These are phyloP conservation scores for Sinhomidia bicolor DNA, from an alignment of 2,888 invertebrate species.

Conservation along the genomic window DNA sequence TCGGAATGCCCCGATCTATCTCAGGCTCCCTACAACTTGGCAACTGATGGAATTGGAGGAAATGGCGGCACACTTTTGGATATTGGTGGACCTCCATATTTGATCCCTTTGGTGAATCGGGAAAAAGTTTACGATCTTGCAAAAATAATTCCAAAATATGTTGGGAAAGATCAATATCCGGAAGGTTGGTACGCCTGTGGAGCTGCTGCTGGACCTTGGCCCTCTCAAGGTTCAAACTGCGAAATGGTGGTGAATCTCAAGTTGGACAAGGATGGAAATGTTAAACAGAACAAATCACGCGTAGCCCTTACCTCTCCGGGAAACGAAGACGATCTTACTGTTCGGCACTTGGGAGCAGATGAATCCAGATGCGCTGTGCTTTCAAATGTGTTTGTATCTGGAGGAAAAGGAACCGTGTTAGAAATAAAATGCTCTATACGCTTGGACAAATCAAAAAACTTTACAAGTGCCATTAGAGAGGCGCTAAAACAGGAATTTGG, in stretches of 20 bases:
- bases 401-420: constrained; percentile 84
- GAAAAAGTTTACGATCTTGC: constrained; percentile 75
- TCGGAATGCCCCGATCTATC: constrained; percentile 93
- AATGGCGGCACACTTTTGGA: constrained; percentile 70
- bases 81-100: constrained; percentile 76
- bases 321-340: constrained; percentile 70
- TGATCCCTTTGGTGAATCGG: constrained; percentile 75
- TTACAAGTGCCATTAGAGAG: constrained; percentile 90
- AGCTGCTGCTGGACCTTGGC: constrained; percentile 78
- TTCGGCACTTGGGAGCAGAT: constrained; percentile 57
- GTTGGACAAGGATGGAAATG: constrained; percentile 83
- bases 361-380: constrained; percentile 75
- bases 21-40: constrained; percentile 89
- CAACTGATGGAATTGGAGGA: constrained; percentile 83
- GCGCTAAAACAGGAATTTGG: constrained; percentile 83
- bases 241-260: constrained; percentile 89
- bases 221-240: constrained; percentile 75
- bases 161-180: constrained; percentile 73
- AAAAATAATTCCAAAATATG: constrained; percentile 66
- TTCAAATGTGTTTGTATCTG: constrained; percentile 75
- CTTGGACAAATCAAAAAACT: constrained; percentile 87
- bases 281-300: constrained; percentile 81
- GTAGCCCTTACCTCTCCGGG: constrained; percentile 74
- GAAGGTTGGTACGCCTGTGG: constrained; percentile 78
- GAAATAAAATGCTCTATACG: constrained; percentile 89